phyloP scores from a whole-genome alignment of 2,888 invertebrate genomes.

The Lochmaea capreae region DNA sequence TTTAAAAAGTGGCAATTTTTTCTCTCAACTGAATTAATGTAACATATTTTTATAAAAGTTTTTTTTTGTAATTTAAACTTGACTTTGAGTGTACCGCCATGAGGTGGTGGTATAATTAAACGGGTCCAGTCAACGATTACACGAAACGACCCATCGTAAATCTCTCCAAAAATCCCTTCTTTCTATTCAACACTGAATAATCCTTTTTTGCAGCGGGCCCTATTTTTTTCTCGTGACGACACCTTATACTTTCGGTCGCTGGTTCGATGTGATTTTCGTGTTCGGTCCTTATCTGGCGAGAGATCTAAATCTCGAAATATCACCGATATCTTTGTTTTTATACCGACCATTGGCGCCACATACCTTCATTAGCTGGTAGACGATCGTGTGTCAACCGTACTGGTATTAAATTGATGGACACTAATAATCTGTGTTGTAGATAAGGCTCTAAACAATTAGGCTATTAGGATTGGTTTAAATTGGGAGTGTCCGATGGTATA shows the following conservation, averaged over 20 bases:
- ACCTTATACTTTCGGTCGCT: slow-evolving; percentile 58
- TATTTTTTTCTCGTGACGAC: slow-evolving; percentile 53
- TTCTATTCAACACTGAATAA: slow-evolving; percentile 49
- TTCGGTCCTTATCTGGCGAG: slow-evolving; percentile 62
- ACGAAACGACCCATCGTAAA: slow-evolving; percentile 63
- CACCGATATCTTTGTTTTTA: slow-evolving; percentile 63
- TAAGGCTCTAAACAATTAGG: slow-evolving; percentile 42
- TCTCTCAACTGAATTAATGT: no score
- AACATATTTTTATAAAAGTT: not conserved
- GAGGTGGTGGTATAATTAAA: slow-evolving; percentile 65
- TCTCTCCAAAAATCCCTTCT: slow-evolving; percentile 49
- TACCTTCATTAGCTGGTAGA: slow-evolving; percentile 60
- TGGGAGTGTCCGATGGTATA: slow-evolving; percentile 26
- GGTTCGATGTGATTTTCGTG: slow-evolving; percentile 63
- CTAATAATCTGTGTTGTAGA: slow-evolving; percentile 47
- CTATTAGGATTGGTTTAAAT: slow-evolving; percentile 40
- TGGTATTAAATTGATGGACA: slow-evolving; percentile 51
- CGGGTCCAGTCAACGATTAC: slow-evolving; percentile 65
- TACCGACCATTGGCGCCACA: slow-evolving; percentile 60
- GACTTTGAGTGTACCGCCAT: slow-evolving; percentile 63
- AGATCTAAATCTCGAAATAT: slow-evolving; percentile 65
- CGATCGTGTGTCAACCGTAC: slow-evolving; percentile 51
- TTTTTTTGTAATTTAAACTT: slow-evolving; percentile 57
- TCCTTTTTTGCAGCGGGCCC: slow-evolving; percentile 57
- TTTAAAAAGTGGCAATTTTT: no score